These are phyloP conservation scores for Carlito syrichta DNA, from an alignment of 2,113 vertebrate genomes.

Conservation along the genomic window DNA sequence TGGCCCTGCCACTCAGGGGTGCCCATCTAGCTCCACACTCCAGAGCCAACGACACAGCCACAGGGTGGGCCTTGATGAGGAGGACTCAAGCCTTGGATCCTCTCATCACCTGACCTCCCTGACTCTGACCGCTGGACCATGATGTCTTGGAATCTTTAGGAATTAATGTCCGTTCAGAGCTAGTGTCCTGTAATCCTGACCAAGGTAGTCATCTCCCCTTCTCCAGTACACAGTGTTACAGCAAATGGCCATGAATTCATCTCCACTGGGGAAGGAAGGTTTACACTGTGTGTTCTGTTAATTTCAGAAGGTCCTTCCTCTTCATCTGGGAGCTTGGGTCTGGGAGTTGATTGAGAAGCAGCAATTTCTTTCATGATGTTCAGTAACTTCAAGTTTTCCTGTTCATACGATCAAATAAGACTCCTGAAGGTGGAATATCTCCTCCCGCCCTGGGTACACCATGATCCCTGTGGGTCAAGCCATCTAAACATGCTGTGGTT, in stretches of 20 bases:
- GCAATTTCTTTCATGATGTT: not conserved
- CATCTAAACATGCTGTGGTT: not conserved
- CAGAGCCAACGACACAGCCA: not conserved
- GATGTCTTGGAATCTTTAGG: not conserved
- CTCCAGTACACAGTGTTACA: not conserved
- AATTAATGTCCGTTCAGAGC: not conserved
- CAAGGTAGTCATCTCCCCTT: not conserved
- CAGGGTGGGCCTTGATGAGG: too few relatives aligned
- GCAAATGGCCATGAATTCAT: too few relatives aligned
- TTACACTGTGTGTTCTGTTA: not conserved
- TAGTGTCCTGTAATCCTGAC: not conserved
- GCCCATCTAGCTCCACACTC: not conserved
- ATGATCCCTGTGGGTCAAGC: not conserved
- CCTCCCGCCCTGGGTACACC: not conserved
- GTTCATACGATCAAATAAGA: too few relatives aligned
- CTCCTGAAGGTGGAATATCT: too few relatives aligned
- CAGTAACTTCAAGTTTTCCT: not conserved
- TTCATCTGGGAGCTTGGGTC: not conserved
- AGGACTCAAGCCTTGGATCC: not conserved
- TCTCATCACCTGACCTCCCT: not conserved
- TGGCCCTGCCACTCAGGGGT: not conserved
- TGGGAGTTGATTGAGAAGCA: not conserved
- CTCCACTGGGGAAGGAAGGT: not conserved
- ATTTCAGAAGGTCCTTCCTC: too few relatives aligned
- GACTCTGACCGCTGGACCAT: not conserved